Conservation (phyloP, 2,888 invertebrate genomes). For the Leptinotarsa peninsularis region DNA sequence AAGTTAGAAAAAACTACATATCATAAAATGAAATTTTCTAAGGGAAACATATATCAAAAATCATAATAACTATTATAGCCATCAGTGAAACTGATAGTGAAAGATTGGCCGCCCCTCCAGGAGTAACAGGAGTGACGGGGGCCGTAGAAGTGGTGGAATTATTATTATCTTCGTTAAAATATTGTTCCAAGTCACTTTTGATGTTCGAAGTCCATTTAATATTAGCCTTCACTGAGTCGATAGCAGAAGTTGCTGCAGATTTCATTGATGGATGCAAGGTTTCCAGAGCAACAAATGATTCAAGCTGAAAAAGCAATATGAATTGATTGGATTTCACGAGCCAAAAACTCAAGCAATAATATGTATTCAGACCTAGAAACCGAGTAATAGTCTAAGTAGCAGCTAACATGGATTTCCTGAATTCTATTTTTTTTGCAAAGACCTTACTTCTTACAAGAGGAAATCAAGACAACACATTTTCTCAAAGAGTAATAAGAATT, state of each 20-base stretch:
- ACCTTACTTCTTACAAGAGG: no score
- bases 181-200: constrained; percentile 5
- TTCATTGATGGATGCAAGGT: not conserved
- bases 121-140: not conserved
- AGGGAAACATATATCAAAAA: not conserved
- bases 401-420: no score
- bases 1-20: not conserved
- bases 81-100: not conserved
- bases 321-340: not conserved
- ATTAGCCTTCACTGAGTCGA: not conserved
- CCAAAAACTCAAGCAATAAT: not conserved
- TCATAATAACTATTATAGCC: not conserved
- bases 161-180: not conserved
- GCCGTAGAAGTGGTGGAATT: not conserved
- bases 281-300: not conserved
- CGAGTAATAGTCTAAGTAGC: not conserved
- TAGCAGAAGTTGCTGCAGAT: not conserved
- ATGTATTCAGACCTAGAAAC: not conserved
- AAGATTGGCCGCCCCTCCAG: not conserved
- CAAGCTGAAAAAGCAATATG: not conserved
- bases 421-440: no score
- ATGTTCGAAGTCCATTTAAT: not conserved
- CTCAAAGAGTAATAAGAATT: no score
- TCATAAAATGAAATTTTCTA: not conserved
- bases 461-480: no score